phyloP scores from a whole-genome alignment of 1,140 invertebrate genomes.

The Pseudomyrmex concolor region DNA sequence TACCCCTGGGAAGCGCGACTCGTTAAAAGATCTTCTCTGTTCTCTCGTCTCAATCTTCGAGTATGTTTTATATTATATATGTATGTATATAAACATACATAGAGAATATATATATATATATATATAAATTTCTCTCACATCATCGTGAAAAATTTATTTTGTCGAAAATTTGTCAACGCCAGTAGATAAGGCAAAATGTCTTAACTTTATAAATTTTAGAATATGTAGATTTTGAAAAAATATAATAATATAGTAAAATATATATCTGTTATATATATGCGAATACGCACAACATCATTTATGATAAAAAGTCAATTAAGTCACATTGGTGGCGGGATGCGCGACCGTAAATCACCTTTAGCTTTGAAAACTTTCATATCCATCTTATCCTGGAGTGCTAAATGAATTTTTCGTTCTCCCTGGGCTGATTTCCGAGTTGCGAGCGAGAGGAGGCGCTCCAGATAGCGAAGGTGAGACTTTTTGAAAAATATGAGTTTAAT shows the following conservation, averaged over 20 bases:
- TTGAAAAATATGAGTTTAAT: constrained; percentile 85
- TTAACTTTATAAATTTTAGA: constrained; percentile 13
- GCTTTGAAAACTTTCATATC: constrained; percentile 67
- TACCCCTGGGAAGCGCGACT: constrained; percentile 43
- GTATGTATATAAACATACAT: too few species aligned
- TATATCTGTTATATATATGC: constrained; percentile 45
- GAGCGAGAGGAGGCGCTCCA: constrained; percentile 63
- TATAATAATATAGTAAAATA: constrained; percentile 9
- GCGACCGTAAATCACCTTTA: constrained; percentile 66
- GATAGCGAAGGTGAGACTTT: constrained; percentile 73
- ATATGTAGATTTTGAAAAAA: too few species aligned
- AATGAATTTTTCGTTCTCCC: constrained; percentile 71
- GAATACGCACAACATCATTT: constrained; percentile 48
- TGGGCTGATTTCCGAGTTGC: constrained; percentile 73
- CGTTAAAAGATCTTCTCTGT: constrained; percentile 50
- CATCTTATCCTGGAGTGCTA: constrained; percentile 68
- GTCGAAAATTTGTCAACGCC: neutral
- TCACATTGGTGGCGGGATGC: constrained; percentile 54
- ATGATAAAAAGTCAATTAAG: constrained; percentile 43
- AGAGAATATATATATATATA: too few species aligned
- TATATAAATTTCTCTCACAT: neutral
- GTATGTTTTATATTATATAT: neutral
- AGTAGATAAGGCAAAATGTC: too few species aligned
- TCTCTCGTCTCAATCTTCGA: constrained; percentile 2
- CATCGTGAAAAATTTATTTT: constrained; percentile 33